Percentiles rank a stretch among this genome's conserved stretches.
phyloP scores from a whole-genome alignment of 37 sponge, comb jelly and placozoan species.

The Tethya wilhelma region DNA sequence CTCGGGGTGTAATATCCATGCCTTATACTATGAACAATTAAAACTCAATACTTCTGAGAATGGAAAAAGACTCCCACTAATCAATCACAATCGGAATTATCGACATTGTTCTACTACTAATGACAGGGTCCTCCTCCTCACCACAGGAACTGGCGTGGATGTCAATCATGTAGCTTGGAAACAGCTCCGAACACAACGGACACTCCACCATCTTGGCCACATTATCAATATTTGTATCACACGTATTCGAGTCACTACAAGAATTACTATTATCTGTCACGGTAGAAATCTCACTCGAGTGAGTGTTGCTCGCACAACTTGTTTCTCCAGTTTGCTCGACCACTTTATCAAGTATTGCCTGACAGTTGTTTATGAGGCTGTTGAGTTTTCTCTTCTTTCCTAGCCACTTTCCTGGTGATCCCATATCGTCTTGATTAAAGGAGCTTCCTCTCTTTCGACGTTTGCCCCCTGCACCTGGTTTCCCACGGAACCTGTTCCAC shows the following conservation, averaged over 20 bases:
- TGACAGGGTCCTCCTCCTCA: conserved; percentile 1
- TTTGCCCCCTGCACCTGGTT: not conserved
- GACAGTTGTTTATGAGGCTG: conserved; percentile 23
- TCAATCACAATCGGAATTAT: not conserved
- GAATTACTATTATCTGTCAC: not conserved
- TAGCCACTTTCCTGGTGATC: conserved; percentile 11
- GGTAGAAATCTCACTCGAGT: not conserved
- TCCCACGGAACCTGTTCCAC: conserved; percentile 1
- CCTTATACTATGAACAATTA: too few species aligned
- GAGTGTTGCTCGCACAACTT: not conserved
- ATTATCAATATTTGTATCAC: not conserved
- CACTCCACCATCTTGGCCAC: conserved; percentile 23
- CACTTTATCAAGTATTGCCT: not conserved
- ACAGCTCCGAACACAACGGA: conserved; percentile 30
- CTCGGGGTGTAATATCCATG: too few species aligned
- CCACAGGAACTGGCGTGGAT: conserved; percentile 54
- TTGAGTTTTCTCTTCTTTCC: conserved; percentile 43
- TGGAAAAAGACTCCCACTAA: not conserved
- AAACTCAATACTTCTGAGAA: not conserved
- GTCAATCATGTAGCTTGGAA: conserved; percentile 53
- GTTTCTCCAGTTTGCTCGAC: not conserved
- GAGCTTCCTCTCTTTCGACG: not conserved
- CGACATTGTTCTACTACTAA: not conserved
- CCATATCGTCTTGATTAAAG: not conserved
- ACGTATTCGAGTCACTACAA: not conserved